Conservation (phyloP, 2,113 vertebrate species). For the Erinaceus europaeus region DNA sequence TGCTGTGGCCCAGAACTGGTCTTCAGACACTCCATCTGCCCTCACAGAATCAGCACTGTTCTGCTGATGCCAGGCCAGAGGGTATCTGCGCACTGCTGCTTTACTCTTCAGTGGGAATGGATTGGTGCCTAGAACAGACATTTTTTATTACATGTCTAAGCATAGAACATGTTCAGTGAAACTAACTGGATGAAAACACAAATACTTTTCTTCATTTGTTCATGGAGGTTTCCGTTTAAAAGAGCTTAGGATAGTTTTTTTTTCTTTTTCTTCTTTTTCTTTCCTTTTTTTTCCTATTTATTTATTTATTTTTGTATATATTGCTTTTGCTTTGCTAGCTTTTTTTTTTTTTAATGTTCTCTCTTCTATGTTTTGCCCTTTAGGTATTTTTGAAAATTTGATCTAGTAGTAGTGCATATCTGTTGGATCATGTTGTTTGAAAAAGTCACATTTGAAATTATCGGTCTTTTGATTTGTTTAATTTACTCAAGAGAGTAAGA, state of each 20-base stretch:
- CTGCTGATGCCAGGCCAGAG: neutral
- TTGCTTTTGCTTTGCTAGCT: neutral
- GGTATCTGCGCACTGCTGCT: neutral
- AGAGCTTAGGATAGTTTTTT: neutral
- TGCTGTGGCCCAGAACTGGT: neutral
- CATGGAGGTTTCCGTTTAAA: neutral
- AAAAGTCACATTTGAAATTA: neutral
- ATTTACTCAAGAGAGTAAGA: neutral
- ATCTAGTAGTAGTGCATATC: neutral
- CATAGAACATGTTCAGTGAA: conserved; percentile 27
- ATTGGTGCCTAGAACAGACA: neutral
- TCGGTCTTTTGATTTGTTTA: neutral
- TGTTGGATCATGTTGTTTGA: neutral
- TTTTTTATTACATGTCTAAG: conserved; percentile 9
- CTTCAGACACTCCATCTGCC: neutral
- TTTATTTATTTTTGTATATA: no score
- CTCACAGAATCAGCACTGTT: neutral
- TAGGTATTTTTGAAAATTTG: no score
- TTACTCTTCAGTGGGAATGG: neutral
- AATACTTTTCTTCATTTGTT: conserved; percentile 23
- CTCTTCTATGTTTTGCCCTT: neutral
- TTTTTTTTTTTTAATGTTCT: neutral
- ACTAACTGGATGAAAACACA: conserved; percentile 8
- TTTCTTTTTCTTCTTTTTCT: no score
- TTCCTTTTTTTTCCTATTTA: no score